Base-by-base conservation (phyloP, 37 sponge, comb jelly and placozoan genomes). In the Halichondria panicea region DNA sequence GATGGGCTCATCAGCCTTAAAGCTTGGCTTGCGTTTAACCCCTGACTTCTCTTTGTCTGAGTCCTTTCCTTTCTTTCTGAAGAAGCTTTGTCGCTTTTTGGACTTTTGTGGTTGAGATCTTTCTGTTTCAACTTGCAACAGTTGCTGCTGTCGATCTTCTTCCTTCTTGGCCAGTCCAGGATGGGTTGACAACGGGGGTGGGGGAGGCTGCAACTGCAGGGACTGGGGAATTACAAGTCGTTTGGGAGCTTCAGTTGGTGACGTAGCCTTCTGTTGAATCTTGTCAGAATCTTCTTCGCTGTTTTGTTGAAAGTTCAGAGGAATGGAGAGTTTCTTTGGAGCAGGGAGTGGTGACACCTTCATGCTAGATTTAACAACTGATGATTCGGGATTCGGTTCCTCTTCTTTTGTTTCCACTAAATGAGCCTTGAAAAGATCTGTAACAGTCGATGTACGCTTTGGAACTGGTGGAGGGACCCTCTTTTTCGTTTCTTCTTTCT, bases 131-230 rank as follows among this genome's bases (percentile, higher is more conserved):
- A 19, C 19, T 6, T 64, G 52, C 11, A 48, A 11, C 52, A 48
- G 52, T 48, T 11, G 52, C 52, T 48, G 13, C 35, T 63, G 34
- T 35, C 19, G 12, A 3, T 67, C 68, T 37, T 34, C 42, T 5
- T 19, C 24, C 42, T 43, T 74, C 43, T 55, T 55, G 21, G 71
- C 71, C 28, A 76, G 12, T 43, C 63, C 76, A 32, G 76, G 76
- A 32, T 76, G 76, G 21, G 76, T 76, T 15, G 64, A 44, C 63
- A 76, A n/a, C n/a, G n/a, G 25, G 50, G 76, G 76, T 34, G 76
- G 76, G 33, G 76, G 76, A 48, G 64, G 76, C 0, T 63, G 76
- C 65, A 44, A 64, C 1, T 9, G 37, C 6, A 58, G 52, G 11
- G 11, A 48, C 52, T 18, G 52, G 11, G 11, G 15, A 48, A 18